A percentile compares a stretch with the other conserved stretches of the same genome.
These are phyloP conservation scores for Drosophila nigricruria DNA, from an alignment of 2,888 invertebrate genomes.

Conservation along the genomic window DNA sequence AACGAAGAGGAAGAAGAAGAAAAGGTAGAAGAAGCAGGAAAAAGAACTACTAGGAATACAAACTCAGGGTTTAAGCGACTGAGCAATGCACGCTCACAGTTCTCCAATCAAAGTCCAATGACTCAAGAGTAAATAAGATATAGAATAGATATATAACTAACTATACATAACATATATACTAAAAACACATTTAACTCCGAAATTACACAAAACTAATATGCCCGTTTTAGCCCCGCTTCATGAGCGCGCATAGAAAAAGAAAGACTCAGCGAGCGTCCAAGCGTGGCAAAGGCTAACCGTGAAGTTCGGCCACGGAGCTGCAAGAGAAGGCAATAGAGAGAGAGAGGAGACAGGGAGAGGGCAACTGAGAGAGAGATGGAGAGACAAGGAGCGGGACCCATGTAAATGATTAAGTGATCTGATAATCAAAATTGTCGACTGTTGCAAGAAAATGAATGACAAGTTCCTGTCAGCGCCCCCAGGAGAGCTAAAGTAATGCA, in stretches of 20 bases:
- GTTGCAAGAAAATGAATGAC: slow-evolving; percentile 28
- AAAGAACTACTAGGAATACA: background rate
- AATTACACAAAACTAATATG: background rate
- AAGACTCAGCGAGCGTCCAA: slow-evolving; percentile 40
- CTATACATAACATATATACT: background rate
- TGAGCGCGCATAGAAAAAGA: background rate
- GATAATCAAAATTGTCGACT: slow-evolving; percentile 66
- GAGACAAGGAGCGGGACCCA: background rate
- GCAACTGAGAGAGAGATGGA: background rate
- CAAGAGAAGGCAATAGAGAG: background rate
- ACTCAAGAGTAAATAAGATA: background rate
- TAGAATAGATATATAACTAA: background rate
- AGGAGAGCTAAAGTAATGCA: background rate
- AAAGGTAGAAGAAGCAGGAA: background rate
- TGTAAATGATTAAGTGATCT: slow-evolving; percentile 49
- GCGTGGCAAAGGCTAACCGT: slow-evolving; percentile 37
- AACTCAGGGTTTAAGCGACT: background rate
- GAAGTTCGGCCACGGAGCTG: slow-evolving; percentile 12
- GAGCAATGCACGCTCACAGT: background rate
- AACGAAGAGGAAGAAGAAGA: background rate
- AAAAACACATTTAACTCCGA: background rate
- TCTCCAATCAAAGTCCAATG: no score
- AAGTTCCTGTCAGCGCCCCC: slow-evolving; percentile 17
- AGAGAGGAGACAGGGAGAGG: background rate
- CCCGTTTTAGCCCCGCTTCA: background rate